A percentile compares a stretch with the other conserved stretches of the same genome.
Conservation (phyloP, 2,888 invertebrate species). For the Philereme transversata region DNA sequence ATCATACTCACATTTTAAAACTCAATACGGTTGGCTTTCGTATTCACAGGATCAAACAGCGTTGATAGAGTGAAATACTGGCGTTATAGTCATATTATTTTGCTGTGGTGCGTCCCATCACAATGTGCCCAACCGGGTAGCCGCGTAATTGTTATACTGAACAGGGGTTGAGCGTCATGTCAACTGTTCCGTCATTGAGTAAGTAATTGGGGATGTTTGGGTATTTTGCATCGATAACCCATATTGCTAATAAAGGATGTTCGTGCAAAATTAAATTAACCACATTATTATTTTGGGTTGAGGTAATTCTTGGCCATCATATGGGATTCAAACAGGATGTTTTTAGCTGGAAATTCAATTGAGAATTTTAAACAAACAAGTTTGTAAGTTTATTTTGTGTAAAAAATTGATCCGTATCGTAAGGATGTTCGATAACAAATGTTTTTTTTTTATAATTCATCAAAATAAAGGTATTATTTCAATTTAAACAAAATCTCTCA, state of each 20-base stretch:
- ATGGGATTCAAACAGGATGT: too few species aligned
- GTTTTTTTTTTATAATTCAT: too few species aligned
- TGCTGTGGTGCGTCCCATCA: conserved; percentile 49
- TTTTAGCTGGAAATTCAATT: too few species aligned
- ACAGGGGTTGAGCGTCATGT: conserved; percentile 80
- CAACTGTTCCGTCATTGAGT: conserved; percentile 76
- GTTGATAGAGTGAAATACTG: conserved; percentile 13
- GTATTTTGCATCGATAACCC: conserved; percentile 35
- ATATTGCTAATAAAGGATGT: conserved; percentile 17
- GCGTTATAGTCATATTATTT: background rate
- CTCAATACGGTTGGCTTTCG: background rate
- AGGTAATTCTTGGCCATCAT: too few species aligned
- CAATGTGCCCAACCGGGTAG: conserved; percentile 70
- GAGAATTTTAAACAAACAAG: too few species aligned
- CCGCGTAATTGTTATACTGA: conserved; percentile 81
- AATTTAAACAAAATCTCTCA: too few species aligned
- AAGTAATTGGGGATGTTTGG: conserved; percentile 49
- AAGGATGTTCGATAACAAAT: background rate
- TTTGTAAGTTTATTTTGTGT: background rate
- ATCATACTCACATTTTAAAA: too few species aligned
- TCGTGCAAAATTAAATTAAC: background rate
- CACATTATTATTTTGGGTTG: too few species aligned
- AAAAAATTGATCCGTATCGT: background rate
- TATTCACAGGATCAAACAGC: background rate
- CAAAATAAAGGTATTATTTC: too few species aligned